Conservation (phyloP, 53 echinoderm and acorn worm genomes). For the Antedon mediterranea region DNA sequence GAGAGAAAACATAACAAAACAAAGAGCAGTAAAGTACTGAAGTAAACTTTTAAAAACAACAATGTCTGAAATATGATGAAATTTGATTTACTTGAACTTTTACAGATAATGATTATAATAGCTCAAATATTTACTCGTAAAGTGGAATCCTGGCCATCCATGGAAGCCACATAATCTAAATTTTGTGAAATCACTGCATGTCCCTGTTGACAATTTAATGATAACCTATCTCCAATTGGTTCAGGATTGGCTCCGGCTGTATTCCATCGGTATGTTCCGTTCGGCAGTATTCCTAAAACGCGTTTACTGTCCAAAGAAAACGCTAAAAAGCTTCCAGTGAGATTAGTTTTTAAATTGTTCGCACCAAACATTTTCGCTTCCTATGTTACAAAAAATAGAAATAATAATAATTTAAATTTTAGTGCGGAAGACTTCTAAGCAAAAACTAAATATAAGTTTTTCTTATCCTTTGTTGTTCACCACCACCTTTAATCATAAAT, state of each 20-base stretch:
- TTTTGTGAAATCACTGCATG: conserved; percentile 30
- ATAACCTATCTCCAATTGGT: conserved; percentile 25
- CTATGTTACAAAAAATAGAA: conserved; percentile 14
- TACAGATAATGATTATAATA: too few relatives aligned
- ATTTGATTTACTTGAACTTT: too few relatives aligned
- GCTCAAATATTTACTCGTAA: conserved; percentile 24
- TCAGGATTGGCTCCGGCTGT: conserved; percentile 29
- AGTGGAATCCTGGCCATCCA: conserved; percentile 22
- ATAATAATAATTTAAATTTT: too few relatives aligned
- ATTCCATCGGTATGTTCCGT: conserved; percentile 54
- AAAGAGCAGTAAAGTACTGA: too few relatives aligned
- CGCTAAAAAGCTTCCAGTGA: conserved; percentile 29
- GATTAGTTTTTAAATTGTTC: conserved; percentile 11
- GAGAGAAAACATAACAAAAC: too few relatives aligned
- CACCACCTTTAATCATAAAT: too few relatives aligned
- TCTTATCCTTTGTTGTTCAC: too few relatives aligned
- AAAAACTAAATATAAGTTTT: too few relatives aligned
- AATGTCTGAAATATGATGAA: too few relatives aligned
- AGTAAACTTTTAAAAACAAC: too few relatives aligned
- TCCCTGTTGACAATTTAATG: conserved; percentile 25
- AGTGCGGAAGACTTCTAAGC: too few relatives aligned
- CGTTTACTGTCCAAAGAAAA: conserved; percentile 45
- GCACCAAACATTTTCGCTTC: conserved; percentile 38
- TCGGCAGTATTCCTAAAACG: conserved; percentile 49
- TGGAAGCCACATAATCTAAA: conserved; percentile 33